These are phyloP conservation scores for Willowsia nigromaculata DNA, from an alignment of 2,888 invertebrate species.

Conservation along the genomic window DNA sequence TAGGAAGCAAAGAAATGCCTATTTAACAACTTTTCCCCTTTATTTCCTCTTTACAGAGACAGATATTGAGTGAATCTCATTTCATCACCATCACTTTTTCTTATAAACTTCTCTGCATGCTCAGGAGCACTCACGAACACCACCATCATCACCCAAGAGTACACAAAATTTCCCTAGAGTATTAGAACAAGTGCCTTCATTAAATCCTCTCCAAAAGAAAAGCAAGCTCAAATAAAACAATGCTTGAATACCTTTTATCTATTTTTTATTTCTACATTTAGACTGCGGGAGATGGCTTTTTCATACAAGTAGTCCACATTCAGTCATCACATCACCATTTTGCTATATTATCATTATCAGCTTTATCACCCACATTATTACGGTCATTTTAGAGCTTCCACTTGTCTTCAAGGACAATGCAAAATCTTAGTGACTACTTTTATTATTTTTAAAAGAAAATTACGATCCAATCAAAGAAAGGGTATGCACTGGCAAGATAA, in stretches of 20 bases:
- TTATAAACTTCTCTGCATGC: background rate
- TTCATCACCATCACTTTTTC: background rate
- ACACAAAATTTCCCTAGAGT: conserved; percentile 60
- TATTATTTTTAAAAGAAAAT: background rate
- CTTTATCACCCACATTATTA: conserved; percentile 51
- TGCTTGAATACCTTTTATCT: conserved; percentile 51
- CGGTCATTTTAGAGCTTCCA: background rate
- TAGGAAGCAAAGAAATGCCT: background rate
- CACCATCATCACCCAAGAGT: conserved; percentile 13
- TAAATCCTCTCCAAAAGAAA: conserved; percentile 35
- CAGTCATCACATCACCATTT: conserved; percentile 2
- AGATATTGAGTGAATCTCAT: conserved; percentile 9
- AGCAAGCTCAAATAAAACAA: conserved; percentile 50
- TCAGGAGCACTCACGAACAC: background rate
- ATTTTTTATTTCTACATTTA: background rate
- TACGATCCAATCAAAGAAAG: conserved; percentile 36
- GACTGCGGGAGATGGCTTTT: too few relatives aligned
- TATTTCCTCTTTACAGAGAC: background rate
- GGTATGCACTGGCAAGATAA: conserved; percentile 25
- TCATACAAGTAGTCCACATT: background rate
- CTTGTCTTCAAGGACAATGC: background rate
- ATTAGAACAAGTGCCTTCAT: conserved; percentile 65
- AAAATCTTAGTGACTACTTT: too few relatives aligned
- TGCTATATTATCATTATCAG: conserved; percentile 46
- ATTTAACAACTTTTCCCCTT: conserved; percentile 47